These are phyloP conservation scores for Teleiodes luculella DNA, from an alignment of 2,888 invertebrate genomes.

Conservation along the genomic window DNA sequence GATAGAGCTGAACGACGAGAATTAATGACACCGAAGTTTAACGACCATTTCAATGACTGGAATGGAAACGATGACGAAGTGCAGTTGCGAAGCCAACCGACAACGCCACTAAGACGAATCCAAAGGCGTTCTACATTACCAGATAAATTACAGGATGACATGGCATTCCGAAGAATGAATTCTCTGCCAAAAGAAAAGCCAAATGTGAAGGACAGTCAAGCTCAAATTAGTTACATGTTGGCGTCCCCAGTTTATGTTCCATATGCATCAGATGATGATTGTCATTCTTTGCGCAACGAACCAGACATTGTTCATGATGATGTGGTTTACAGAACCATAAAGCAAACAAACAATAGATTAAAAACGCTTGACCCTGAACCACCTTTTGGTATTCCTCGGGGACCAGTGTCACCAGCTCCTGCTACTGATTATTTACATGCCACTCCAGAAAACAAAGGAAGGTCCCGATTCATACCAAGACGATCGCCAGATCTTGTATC, in stretches of 20 bases:
- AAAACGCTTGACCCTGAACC: conserved; percentile 90
- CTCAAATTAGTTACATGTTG: conserved; percentile 82
- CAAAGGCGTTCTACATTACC: conserved; percentile 75
- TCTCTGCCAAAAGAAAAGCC: conserved; percentile 75
- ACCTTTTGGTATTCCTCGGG: conserved; percentile 93
- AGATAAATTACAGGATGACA: conserved; percentile 86
- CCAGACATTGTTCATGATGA: conserved; percentile 91
- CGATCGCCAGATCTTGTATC: conserved; percentile 89
- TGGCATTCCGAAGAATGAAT: conserved; percentile 87
- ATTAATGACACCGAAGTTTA: conserved; percentile 76
- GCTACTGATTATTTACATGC: conserved; percentile 92
- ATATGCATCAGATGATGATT: conserved; percentile 68
- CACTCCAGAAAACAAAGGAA: conserved; percentile 79
- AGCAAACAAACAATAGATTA: conserved; percentile 85
- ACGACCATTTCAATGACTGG: conserved; percentile 71
- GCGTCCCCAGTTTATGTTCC: conserved; percentile 82
- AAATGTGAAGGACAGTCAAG: conserved; percentile 56
- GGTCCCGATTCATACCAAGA: conserved; percentile 81
- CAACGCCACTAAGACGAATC: conserved; percentile 62
- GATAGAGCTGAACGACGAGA: conserved; percentile 88
- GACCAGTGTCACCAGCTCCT: conserved; percentile 88
- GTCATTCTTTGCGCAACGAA: conserved; percentile 81
- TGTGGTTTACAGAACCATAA: conserved; percentile 88
- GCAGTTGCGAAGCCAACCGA: conserved; percentile 66
- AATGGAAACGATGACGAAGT: conserved; percentile 72